Base-by-base conservation (phyloP, 1,140 invertebrate species). In the Medauroidea extradentata region DNA sequence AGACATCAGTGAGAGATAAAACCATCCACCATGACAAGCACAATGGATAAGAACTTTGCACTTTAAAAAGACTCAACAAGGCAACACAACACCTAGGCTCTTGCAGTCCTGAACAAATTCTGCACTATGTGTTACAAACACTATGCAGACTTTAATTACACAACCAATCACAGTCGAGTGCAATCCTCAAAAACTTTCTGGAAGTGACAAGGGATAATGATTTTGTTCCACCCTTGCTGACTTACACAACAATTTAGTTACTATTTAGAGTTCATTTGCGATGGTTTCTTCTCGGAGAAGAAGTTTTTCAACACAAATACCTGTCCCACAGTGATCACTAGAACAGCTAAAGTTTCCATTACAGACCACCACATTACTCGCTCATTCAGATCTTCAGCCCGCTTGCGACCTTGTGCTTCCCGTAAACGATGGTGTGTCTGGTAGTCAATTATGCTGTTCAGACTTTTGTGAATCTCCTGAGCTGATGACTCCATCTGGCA, bases 351-450 rank as follows among this genome's bases (percentile, higher is more conserved):
- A 21, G 94, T 93, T 76, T 99, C 94, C 52, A 90, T 82, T 7
- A 94, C 75, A 0, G 96, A 96, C 94, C 95, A 99, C 76, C 86
- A 85, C 64, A 94, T 80, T 0, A 99, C 96, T 64, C 91, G 83
- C 71, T 93, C 88, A 69, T 98, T 98, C 9, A 99, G 79, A 74
- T 97, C 91, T 77, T 99, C 96, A 0, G 96, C 97, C 48, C 94
- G 82, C 71, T 95, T 94, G 39, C 96, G 85, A 27, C 94, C 88
- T 72, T 96, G 91, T 5, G 96, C 88, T 79, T 99, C 97, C 46
- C 93, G 83, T 58, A 99, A 76, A 51, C 94, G 82, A 77, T 99
- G 94, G 79, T 99, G 95, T 4, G 96, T 99, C 81, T 99, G 96
- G 68, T 91, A 89, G 73, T 99, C 96, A 27, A 93, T 79, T 34